Evolutionary conservation across 2,888 invertebrate species (phyloP).

Genomic region (Meandrusa payeni): DNA sequence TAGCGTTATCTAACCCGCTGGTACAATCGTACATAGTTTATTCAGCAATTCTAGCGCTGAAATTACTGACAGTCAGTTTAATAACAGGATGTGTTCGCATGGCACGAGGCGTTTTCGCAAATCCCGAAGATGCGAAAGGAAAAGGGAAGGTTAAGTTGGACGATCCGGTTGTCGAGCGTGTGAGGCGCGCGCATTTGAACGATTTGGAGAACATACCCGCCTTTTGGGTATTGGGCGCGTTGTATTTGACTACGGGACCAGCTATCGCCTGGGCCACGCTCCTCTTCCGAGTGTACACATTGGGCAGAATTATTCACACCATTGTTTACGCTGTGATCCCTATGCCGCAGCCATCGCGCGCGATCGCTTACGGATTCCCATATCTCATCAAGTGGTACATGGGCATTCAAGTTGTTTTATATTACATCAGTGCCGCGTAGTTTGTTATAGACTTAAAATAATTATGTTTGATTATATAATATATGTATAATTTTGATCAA

Average conservation of each 20-base stretch:
- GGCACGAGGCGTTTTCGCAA: slow-evolving; percentile 46
- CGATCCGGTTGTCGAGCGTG: slow-evolving; percentile 55
- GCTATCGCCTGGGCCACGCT: slow-evolving; percentile 50
- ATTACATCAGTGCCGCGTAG: slow-evolving; percentile 32
- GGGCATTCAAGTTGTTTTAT: slow-evolving; percentile 52
- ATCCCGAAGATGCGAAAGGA: slow-evolving; percentile 57
- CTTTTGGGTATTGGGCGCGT: slow-evolving; percentile 81
- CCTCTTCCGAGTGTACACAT: slow-evolving; percentile 76
- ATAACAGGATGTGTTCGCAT: slow-evolving; percentile 48
- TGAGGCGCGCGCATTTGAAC: slow-evolving; percentile 83
- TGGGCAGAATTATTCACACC: slow-evolving; percentile 81
- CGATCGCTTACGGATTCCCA: slow-evolving; percentile 50
- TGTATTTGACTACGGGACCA: slow-evolving; percentile 83
- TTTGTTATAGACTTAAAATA: not conserved
- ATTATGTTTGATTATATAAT: no score
- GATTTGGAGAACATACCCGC: slow-evolving; percentile 87
- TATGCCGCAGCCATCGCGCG: slow-evolving; percentile 78
- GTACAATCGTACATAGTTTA: slow-evolving; percentile 60
- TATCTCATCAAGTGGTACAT: slow-evolving; percentile 54
- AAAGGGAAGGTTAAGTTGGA: slow-evolving; percentile 58
- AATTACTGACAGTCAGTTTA: slow-evolving; percentile 44
- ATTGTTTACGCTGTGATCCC: slow-evolving; percentile 83
- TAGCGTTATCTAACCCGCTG: slow-evolving; percentile 43
- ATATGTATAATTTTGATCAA: no score
- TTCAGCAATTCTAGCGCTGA: slow-evolving; percentile 57